A percentile compares a stretch with the other conserved stretches of the same genome.
Conservation (phyloP, 2,113 vertebrate species). For the Notarius lentiginosus region DNA sequence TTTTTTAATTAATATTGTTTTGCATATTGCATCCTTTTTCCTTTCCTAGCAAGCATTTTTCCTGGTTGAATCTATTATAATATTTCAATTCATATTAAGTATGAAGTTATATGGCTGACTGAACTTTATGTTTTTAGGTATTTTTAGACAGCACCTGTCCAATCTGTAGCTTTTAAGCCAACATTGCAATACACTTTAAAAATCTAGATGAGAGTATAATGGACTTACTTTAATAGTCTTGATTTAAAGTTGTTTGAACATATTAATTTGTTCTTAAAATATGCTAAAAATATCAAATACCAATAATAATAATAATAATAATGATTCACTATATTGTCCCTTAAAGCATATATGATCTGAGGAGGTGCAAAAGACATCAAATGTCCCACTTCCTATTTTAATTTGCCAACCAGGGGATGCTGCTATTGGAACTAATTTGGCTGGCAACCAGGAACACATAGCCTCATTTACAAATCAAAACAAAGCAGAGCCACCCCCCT, state of each 20-base stretch:
- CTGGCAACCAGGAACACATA: slow-evolving; percentile 14
- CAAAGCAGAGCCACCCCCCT: neutral
- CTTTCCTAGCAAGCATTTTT: neutral
- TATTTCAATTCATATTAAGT: neutral
- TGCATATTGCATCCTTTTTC: neutral
- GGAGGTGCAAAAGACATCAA: neutral
- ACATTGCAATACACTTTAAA: neutral
- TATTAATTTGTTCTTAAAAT: neutral
- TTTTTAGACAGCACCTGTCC: neutral
- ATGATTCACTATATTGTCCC: neutral
- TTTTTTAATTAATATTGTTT: too few relatives aligned
- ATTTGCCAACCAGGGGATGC: slow-evolving; percentile 4
- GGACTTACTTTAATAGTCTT: neutral
- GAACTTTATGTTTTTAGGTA: neutral
- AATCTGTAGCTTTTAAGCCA: neutral
- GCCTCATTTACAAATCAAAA: slow-evolving; percentile 24
- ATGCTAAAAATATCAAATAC: neutral
- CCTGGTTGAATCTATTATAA: neutral
- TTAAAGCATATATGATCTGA: neutral
- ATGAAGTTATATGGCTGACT: neutral
- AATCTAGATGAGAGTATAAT: neutral
- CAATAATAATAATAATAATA: neutral
- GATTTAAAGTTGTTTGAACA: neutral
- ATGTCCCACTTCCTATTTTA: slow-evolving; percentile 24
- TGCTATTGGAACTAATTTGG: slow-evolving; percentile 30